Evolutionary conservation across 2,888 invertebrate genomes (phyloP), one percentile per base, ranked within the genome.

Genomic region (Rhagonycha lutea): DNA sequence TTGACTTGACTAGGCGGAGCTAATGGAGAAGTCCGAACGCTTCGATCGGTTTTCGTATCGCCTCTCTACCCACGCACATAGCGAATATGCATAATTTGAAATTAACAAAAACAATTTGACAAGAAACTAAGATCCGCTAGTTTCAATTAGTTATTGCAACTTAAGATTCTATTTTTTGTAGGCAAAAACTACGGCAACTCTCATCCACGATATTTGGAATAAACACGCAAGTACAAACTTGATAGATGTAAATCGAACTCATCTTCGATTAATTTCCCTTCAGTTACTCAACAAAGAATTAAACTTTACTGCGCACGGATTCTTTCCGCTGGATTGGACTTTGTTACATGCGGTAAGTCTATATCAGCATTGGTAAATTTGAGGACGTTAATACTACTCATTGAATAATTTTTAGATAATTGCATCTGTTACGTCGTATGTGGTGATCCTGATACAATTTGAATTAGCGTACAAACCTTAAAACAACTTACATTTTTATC

Each of bases 301-400:
- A 4, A 61, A 78, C 12, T 80, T 81, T 69, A 80, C 78, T n/a
- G 79, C 79, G 5, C 79, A 75, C 26, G 81, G 80, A 23, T 77
- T 81, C 65, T 76, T 80, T 65, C 61, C 73, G 11, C 77, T 81
- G 47, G 80, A 81, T 71, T 80, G 80, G 81, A 80, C 80, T 3
- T 62, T 80, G 23, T 47, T 81, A n/a, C 76, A 80, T 14, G 71
- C 47, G 70, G 80, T 81, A 76, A 62, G 65, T 18, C 61, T 18
- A 2, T 18, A 18, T 18, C 18, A 18, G 18, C 18, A 18, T 2
- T 18, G 18, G 18, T 18, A 18, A 18, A 18, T 18, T 18, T 47
- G 3, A 3, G 14, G 14, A 3, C 9, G 23, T 67, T 11, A n/a
- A n/a, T n/a, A 67, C 14, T 3, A 23, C 11, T 23, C 24, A 28